Evolutionary conservation across 2,888 invertebrate species (phyloP).

Genomic region (Yponomeuta malinellus): DNA sequence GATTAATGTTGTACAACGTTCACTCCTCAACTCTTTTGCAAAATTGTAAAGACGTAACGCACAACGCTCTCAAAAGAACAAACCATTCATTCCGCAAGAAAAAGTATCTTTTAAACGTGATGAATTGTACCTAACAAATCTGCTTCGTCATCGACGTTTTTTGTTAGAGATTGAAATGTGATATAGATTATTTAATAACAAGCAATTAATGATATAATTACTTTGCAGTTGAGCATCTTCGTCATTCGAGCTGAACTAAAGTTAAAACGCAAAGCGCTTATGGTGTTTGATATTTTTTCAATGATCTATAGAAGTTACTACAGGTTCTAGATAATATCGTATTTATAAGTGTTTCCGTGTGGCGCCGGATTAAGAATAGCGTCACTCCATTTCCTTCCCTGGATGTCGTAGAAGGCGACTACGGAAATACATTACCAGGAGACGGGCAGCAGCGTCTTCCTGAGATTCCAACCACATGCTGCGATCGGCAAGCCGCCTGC

Average conservation of each 20-base stretch:
- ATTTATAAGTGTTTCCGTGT: too few species aligned
- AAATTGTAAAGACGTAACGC: not conserved
- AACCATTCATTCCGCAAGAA: not conserved
- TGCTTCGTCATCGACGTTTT: not conserved
- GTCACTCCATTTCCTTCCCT: too few species aligned
- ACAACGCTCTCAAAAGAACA: not conserved
- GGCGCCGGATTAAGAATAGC: too few species aligned
- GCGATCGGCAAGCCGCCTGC: too few species aligned
- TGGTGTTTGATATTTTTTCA: too few species aligned
- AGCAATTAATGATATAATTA: not conserved
- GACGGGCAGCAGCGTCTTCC: too few species aligned
- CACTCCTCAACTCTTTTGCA: conserved; percentile 21
- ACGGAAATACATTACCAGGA: too few species aligned
- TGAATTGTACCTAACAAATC: not conserved
- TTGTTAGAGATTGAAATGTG: not conserved
- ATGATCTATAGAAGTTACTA: not conserved
- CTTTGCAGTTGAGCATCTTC: not conserved
- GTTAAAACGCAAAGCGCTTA: not conserved
- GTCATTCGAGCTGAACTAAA: not conserved
- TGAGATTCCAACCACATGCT: too few species aligned
- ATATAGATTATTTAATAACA: conserved; percentile 2
- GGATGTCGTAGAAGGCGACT: too few species aligned
- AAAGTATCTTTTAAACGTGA: not conserved
- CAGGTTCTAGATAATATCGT: not conserved
- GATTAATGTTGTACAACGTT: conserved; percentile 40